Conservation (phyloP, 2,797 vertebrate species). For the Trachurus trachurus region DNA sequence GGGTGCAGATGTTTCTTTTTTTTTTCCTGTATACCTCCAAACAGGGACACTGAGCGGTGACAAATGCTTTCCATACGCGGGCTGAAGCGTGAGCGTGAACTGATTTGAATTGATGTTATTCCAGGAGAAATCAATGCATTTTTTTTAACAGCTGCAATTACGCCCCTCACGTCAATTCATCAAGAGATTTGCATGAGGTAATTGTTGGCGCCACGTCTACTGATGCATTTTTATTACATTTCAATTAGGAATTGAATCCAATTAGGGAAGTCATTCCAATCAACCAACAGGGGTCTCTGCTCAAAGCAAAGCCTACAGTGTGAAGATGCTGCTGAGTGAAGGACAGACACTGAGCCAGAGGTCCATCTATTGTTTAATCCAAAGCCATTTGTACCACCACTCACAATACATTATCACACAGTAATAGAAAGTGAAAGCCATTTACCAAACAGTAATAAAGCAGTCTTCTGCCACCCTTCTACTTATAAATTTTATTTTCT, state of each 20-base stretch:
- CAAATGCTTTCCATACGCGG: slow-evolving; percentile 68
- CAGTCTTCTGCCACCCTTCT: neutral
- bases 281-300: slow-evolving; percentile 77
- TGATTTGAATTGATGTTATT: slow-evolving; percentile 84
- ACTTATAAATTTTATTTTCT: slow-evolving; percentile 6
- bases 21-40: slow-evolving; percentile 50
- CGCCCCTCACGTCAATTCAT: slow-evolving; percentile 83
- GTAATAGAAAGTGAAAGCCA: slow-evolving; percentile 9
- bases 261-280: slow-evolving; percentile 84
- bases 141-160: slow-evolving; percentile 82
- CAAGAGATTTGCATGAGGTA: slow-evolving; percentile 87
- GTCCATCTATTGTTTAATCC: slow-evolving; percentile 53
- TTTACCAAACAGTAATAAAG: slow-evolving; percentile 15
- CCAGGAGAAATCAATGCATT: slow-evolving; percentile 83
- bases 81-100: slow-evolving; percentile 69
- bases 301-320: slow-evolving; percentile 56
- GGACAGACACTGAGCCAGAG: slow-evolving; percentile 59
- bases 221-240: slow-evolving; percentile 88
- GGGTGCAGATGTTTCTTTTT: slow-evolving; percentile 74
- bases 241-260: slow-evolving; percentile 87
- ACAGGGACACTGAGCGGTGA: slow-evolving; percentile 63
- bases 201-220: slow-evolving; percentile 84
- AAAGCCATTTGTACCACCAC: slow-evolving; percentile 20
- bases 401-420: slow-evolving; percentile 22
- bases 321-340: slow-evolving; percentile 62